Evolutionary conservation across 2,888 invertebrate genomes (phyloP).

Genomic region (Epinotia bilunana): DNA sequence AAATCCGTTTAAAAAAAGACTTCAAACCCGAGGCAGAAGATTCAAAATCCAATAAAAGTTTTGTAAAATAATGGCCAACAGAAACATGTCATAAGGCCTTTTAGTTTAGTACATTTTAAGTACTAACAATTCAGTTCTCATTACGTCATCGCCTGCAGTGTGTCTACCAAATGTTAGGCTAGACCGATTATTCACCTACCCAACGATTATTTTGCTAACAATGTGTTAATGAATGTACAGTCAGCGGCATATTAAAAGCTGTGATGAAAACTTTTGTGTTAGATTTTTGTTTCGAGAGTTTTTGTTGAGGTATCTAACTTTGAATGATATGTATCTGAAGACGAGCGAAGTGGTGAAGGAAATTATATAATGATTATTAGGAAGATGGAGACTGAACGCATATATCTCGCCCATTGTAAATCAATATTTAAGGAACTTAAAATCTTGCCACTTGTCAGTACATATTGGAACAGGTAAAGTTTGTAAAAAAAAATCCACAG

Average conservation of each 20-base stretch:
- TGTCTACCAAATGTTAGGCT: conserved; percentile 46
- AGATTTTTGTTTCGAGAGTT: too few relatives aligned
- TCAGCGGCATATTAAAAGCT: neutral
- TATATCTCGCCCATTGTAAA: too few relatives aligned
- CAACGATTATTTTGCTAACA: conserved; percentile 46
- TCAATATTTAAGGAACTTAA: too few relatives aligned
- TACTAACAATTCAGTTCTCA: conserved; percentile 12
- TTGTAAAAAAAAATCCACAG: too few relatives aligned
- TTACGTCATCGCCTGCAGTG: conserved; percentile 38
- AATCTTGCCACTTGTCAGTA: too few relatives aligned
- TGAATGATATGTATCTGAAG: too few relatives aligned
- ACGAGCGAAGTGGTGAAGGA: too few relatives aligned
- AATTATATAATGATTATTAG: too few relatives aligned
- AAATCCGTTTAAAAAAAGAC: neutral
- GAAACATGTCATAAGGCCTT: neutral
- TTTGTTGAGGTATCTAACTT: too few relatives aligned
- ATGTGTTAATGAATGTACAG: conserved; percentile 34
- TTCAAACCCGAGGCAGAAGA: neutral
- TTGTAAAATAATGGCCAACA: neutral
- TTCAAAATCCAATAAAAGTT: neutral
- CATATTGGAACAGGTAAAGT: too few relatives aligned
- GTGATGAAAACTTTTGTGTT: neutral
- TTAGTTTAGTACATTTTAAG: conserved; percentile 17
- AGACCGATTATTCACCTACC: conserved; percentile 48
- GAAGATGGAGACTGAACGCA: too few relatives aligned